phyloP scores from a whole-genome alignment of 2,113 vertebrate species.

The Tragelaphus imberbis region DNA sequence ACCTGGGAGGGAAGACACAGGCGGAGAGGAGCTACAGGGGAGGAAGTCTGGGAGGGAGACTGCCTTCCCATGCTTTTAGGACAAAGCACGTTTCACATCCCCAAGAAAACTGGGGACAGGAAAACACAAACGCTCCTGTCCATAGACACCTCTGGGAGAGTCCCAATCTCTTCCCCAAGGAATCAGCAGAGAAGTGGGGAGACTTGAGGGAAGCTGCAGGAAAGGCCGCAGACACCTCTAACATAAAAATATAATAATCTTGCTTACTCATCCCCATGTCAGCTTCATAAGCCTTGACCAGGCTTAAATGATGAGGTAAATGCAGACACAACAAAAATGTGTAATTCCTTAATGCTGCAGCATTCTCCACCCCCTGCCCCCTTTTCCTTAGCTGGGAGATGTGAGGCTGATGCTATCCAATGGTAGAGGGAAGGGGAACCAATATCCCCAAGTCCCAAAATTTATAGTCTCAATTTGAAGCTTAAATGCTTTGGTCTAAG shows the following conservation, averaged over 20 bases:
- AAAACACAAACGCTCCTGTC: neutral
- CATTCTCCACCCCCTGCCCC: accelerated
- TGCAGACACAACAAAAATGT: neutral
- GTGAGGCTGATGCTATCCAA: neutral
- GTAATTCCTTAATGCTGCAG: neutral
- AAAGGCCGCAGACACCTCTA: neutral
- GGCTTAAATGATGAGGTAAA: neutral
- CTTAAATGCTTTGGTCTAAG: neutral
- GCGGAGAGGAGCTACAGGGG: accelerated
- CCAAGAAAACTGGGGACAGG: neutral
- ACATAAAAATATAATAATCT: neutral
- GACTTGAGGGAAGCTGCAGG: neutral
- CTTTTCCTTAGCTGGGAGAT: neutral
- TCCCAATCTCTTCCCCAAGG: neutral
- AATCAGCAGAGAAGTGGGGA: neutral
- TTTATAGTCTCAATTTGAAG: neutral
- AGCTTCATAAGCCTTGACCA: neutral
- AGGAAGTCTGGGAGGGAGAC: neutral
- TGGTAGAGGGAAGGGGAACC: neutral
- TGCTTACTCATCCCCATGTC: neutral
- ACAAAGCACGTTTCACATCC: neutral
- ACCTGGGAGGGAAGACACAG: accelerated
- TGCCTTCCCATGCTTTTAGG: neutral
- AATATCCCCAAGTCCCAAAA: neutral
- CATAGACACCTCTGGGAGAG: neutral